A percentile compares a stretch with the other conserved stretches of the same genome.
Conservation (phyloP, 1,140 invertebrate species). For the Penaeus indicus region DNA sequence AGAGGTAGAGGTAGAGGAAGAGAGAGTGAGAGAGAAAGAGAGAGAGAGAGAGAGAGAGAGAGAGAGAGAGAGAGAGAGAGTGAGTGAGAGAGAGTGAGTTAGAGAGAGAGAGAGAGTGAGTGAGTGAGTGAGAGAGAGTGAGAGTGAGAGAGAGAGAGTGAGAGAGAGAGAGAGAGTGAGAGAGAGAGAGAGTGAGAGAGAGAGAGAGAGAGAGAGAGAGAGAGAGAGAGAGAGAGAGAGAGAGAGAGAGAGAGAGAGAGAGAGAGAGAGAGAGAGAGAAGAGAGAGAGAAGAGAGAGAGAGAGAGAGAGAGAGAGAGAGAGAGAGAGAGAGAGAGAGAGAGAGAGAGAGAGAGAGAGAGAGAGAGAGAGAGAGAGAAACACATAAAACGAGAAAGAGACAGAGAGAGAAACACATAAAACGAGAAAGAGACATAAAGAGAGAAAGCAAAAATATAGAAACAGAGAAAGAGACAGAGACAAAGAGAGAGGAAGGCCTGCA, state of each 20-base stretch:
- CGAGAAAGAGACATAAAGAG: no score
- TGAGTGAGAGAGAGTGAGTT: constrained; percentile 13
- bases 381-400: background rate
- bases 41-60: constrained; percentile 12
- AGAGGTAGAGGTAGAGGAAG: background rate
- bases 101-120: constrained; percentile 5
- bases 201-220: no score
- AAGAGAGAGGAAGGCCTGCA: background rate
- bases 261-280: constrained; percentile 9
- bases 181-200: background rate
- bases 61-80: background rate
- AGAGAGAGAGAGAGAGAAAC: constrained; percentile 4
- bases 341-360: background rate
- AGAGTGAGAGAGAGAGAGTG: background rate
- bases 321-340: constrained; percentile 1
- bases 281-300: background rate
- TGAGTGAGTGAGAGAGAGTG: constrained; percentile 11
- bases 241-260: constrained; percentile 14
- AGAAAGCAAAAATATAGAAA: background rate
- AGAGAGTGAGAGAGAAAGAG: background rate
- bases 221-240: background rate
- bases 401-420: no score
- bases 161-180: constrained; percentile 1
- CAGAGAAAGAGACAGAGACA: constrained; percentile 21
- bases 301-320: constrained; percentile 2